Base-by-base conservation (phyloP, 2,113 vertebrate species). In the Syngnathus floridae region DNA sequence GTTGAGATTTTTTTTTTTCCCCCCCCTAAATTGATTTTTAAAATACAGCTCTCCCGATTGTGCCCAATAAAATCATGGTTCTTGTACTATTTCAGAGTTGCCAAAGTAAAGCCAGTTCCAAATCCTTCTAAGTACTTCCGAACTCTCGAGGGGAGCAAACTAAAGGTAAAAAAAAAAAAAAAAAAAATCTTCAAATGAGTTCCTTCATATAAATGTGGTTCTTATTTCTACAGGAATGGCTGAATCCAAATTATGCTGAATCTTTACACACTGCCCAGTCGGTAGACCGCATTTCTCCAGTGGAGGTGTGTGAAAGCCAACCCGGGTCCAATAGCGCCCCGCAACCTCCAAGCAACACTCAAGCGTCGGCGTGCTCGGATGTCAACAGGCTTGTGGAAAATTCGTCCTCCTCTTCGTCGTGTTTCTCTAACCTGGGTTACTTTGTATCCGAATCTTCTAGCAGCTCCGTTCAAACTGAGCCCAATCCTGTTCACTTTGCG, bases 351-450 rank as follows among this genome's bases (percentile, higher is more conserved):
- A 21, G 2, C 31, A 21, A 36, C 66, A 7, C 31, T 13, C 5
- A 14, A 61, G 21, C 36, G 13, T 58, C 21, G 1, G 41, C 26
- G 1, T 22, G 22, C 55, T 74, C 69, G 0, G 67, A 63, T 37
- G 48, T 66, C 37, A 76, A 73, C 17, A 45, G 72, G 11, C 19
- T 74, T 0, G 7, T 7, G 0, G 63, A 62, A 36, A 46, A 64
- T 17, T 82, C 69, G n/a, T 72, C 68, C 51, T 62, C 77, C 4
- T 76, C 83, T 16, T 82, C 82, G 0, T 89, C 88, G 4, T 61
- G 52, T 64, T 90, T 86, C 77, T 90, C 83, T 5, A 91, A 90
- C 87, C 73, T 87, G 79, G 88, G 88, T 31, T 91, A 92, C 66
- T 88, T 91, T 79, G 77, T 74, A 51, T 88, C 83, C 36, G 79